Evolutionary conservation across 2,113 vertebrate genomes (phyloP).

Genomic region (Lanius ludovicianus): DNA sequence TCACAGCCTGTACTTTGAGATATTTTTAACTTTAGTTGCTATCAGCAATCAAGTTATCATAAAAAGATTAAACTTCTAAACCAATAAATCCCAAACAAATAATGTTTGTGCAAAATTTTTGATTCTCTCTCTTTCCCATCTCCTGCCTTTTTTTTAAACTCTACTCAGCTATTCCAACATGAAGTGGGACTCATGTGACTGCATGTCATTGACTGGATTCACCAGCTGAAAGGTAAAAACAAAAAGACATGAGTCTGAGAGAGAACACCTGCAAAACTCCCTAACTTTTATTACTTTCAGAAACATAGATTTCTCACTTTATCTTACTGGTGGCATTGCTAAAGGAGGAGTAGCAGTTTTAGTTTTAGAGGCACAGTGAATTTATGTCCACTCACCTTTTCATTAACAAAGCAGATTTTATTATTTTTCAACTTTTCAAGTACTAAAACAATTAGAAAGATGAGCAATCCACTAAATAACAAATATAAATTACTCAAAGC

Average conservation of each 20-base stretch:
- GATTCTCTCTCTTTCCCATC: not conserved
- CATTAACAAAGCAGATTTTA: not conserved
- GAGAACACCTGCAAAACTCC: not conserved
- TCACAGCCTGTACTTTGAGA: not conserved
- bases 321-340: not conserved
- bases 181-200: not conserved
- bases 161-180: not conserved
- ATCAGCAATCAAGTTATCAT: not conserved
- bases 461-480: not conserved
- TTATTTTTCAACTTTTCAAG: not conserved
- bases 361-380: not conserved
- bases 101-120: not conserved
- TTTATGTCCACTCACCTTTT: not conserved
- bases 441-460: not conserved
- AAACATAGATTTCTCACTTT: not conserved
- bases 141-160: not conserved
- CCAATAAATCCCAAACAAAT: not conserved
- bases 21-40: not conserved
- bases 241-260: not conserved
- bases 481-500: not conserved
- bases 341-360: not conserved
- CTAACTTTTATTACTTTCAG: not conserved
- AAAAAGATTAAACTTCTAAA: not conserved
- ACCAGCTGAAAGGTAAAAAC: not conserved
- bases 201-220: not conserved